Base-by-base conservation (phyloP, 1,140 invertebrate genomes). In the Lepeophtheirus salmonis region DNA sequence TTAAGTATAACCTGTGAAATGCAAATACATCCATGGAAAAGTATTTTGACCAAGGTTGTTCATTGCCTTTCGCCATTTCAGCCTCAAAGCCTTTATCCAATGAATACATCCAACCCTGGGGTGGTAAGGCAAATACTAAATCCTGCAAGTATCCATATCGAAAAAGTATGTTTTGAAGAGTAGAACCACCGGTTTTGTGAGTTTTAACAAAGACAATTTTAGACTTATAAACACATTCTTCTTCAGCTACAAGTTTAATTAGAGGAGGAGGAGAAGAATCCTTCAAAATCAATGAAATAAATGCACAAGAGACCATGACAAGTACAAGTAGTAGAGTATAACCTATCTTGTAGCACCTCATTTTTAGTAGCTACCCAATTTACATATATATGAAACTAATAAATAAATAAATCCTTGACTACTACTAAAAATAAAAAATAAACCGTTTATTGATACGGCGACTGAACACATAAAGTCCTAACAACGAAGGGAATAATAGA, bases 111-210 rank as follows among this genome's bases (percentile, higher is more conserved):
- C 55, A 57, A 1, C 55, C 26, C 17, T 30, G 17, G 13, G 17
- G 21, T 14, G 55, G 55, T 2, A 57, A 21, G 25, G 55, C 55
- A 25, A 57, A 57, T 13, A n/a, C 25, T 16, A 57, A 21, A 2
- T 21, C 30, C 3, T 57, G 55, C 23, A 17, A 1, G 13, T 24
- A 24, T 2, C 55, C 55, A 57, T 61, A 61, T 3, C 59, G 16
- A 14, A 61, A 53, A 1, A 61, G 1, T 13, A 61, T 54, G 25
- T 55, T 61, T 30, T 61, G 59, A 25, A 61, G 24, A 18, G 59
- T 61, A 17, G 59, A 61, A 20, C 59, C 25, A 20, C 59, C 59
- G 24, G 59, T 61, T 61, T 61, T 61, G 17, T 61, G 59, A 1
- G 59, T n/a, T n/a, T n/a, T n/a, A n/a, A n/a, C n/a, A n/a, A n/a